These are phyloP conservation scores for Colletes collaris DNA, from an alignment of 2,888 invertebrate species.

Conservation along the genomic window DNA sequence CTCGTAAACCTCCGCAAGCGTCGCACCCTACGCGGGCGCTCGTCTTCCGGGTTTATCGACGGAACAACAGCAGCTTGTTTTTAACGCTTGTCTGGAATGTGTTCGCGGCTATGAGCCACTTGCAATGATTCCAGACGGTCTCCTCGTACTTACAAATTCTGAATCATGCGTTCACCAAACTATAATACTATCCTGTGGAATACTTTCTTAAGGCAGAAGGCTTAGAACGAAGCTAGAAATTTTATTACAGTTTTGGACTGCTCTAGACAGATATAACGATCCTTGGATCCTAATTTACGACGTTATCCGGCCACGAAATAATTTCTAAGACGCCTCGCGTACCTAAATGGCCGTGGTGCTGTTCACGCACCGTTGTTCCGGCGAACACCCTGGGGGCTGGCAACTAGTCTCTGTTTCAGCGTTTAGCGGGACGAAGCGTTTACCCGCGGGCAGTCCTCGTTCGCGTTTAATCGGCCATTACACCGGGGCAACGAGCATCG, in stretches of 20 bases:
- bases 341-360: neutral
- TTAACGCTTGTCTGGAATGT: conserved; percentile 38
- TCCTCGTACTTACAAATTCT: too few relatives aligned
- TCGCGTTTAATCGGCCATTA: conserved; percentile 56
- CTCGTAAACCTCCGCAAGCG: conserved; percentile 44
- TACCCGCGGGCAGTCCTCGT: conserved; percentile 41
- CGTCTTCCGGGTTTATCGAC: conserved; percentile 54
- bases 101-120: conserved; percentile 35
- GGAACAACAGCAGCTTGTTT: conserved; percentile 46
- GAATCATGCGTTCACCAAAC: too few relatives aligned
- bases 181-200: too few relatives aligned
- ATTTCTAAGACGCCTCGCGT: neutral
- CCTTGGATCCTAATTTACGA: conserved; percentile 1
- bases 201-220: too few relatives aligned
- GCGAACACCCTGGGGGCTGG: neutral
- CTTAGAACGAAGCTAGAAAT: too few relatives aligned
- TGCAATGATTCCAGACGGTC: neutral
- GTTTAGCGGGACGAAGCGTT: conserved; percentile 35
- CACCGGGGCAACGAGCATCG: conserved; percentile 32
- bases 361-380: neutral
- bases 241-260: too few relatives aligned
- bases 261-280: too few relatives aligned
- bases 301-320: neutral
- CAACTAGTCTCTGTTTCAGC: conserved; percentile 19
- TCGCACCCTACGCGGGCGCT: conserved; percentile 19